phyloP scores from a whole-genome alignment of 2,113 vertebrate species.

The Bucco capensis region DNA sequence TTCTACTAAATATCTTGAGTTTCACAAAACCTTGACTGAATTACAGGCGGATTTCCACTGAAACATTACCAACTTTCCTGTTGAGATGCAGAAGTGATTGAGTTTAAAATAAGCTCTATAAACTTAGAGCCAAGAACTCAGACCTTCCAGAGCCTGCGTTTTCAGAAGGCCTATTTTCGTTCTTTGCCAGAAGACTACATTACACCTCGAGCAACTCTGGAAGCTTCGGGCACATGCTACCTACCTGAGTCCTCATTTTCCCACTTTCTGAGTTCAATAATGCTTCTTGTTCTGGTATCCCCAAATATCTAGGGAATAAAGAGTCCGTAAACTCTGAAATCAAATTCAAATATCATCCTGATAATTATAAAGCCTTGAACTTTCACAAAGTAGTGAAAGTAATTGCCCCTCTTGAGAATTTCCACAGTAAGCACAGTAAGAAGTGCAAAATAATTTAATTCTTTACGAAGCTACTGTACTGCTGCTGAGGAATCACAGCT shows the following conservation, averaged over 20 bases:
- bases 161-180: fast-evolving
- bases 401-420: neutral
- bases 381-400: neutral
- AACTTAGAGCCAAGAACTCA: neutral
- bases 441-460: neutral
- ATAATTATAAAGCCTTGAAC: neutral
- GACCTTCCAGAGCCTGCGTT: neutral
- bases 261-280: neutral
- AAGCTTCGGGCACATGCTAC: neutral
- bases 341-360: neutral
- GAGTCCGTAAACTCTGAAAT: neutral
- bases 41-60: neutral
- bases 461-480: neutral
- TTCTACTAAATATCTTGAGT: neutral
- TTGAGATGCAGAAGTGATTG: neutral
- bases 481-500: neutral
- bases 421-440: neutral
- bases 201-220: neutral
- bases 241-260: neutral
- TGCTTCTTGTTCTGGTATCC: neutral
- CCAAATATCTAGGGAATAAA: neutral
- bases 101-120: neutral
- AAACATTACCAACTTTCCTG: neutral
- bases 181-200: neutral
- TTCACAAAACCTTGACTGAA: neutral